A percentile compares a stretch with the other conserved stretches of the same genome.
These are phyloP conservation scores for Ladona fulva DNA, from an alignment of 1,140 invertebrate species.

Conservation along the genomic window DNA sequence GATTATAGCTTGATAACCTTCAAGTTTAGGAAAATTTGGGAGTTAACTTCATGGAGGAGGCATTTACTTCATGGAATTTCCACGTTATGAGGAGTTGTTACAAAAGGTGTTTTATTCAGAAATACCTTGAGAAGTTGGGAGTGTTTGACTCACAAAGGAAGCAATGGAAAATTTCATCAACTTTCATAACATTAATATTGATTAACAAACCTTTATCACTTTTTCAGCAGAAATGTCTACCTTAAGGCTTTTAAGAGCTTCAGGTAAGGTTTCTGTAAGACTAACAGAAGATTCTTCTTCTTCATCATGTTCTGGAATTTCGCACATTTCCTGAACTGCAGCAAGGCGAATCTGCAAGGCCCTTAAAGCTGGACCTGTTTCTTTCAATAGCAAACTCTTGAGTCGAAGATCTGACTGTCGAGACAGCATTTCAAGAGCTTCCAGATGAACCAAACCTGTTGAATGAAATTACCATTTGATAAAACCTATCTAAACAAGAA, in stretches of 20 bases:
- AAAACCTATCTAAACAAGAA: too few species aligned
- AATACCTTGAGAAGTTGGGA: too few species aligned
- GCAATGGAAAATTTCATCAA: too few species aligned
- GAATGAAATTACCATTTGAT: too few species aligned
- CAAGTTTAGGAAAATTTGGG: too few species aligned
- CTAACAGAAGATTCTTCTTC: slow-evolving; percentile 30
- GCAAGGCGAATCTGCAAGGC: slow-evolving; percentile 68
- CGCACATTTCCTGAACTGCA: slow-evolving; percentile 69
- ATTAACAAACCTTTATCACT: slow-evolving; percentile 36
- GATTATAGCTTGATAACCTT: too few species aligned
- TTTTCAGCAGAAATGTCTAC: slow-evolving; percentile 41
- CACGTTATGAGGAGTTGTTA: too few species aligned
- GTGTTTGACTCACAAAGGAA: too few species aligned
- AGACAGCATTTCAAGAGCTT: slow-evolving; percentile 83
- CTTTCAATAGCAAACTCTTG: slow-evolving; percentile 47
- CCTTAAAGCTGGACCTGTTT: slow-evolving; percentile 43
- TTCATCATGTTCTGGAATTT: slow-evolving; percentile 54
- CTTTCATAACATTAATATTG: background rate
- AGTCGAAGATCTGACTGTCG: slow-evolving; percentile 70
- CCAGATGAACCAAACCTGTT: slow-evolving; percentile 74
- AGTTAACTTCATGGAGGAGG: too few species aligned
- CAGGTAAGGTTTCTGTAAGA: slow-evolving; percentile 26
- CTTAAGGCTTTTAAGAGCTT: slow-evolving; percentile 49
- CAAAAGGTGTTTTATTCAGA: too few species aligned
- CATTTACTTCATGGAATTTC: too few species aligned